Evolutionary conservation across 2,113 vertebrate species (phyloP).

Genomic region (Lontra canadensis): DNA sequence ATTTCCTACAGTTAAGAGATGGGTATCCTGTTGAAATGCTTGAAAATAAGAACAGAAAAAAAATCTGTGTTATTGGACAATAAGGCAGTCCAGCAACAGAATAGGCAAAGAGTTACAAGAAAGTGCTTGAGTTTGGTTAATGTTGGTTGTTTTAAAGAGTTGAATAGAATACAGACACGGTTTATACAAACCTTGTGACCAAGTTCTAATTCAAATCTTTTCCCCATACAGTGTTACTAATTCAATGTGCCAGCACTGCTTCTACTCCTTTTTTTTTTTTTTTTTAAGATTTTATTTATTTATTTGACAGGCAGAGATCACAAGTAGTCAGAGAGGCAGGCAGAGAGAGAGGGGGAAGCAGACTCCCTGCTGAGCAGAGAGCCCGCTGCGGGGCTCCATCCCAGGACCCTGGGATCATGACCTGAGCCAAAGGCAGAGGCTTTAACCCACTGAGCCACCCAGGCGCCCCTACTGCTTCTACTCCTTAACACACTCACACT

Average conservation of each 20-base stretch:
- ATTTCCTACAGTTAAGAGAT: not conserved
- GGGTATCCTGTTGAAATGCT: not conserved
- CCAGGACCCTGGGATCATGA: no score
- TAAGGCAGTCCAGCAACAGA: not conserved
- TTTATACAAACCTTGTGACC: not conserved
- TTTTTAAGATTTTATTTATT: no score
- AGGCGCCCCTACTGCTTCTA: not conserved
- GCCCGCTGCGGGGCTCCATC: no score
- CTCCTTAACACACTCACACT: not conserved
- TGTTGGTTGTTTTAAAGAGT: not conserved
- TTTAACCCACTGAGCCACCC: no score
- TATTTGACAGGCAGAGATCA: no score
- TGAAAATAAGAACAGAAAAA: not conserved
- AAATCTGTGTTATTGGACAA: not conserved
- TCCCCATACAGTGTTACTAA: not conserved
- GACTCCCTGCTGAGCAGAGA: no score
- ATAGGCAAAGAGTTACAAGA: not conserved
- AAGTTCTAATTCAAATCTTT: not conserved
- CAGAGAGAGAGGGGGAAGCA: no score
- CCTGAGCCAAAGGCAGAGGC: no score
- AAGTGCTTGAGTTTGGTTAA: not conserved
- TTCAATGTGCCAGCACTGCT: not conserved
- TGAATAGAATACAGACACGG: not conserved
- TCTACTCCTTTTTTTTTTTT: not conserved
- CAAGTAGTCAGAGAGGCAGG: no score